Conservation (phyloP, 2,888 invertebrate species). For the Podotricha telesiphe region DNA sequence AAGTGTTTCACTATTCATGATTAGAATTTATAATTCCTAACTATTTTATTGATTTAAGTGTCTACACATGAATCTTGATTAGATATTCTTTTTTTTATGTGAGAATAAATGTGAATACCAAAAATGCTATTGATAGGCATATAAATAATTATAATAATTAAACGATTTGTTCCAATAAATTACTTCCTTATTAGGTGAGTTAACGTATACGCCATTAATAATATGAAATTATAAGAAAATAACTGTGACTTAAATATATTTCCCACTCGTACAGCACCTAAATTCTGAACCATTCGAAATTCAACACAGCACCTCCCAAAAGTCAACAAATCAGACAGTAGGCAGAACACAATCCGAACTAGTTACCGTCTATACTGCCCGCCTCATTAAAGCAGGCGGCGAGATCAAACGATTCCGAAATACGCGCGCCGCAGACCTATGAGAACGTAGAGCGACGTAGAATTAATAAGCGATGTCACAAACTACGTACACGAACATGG, state of each 20-base stretch:
- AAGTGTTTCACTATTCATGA: background rate
- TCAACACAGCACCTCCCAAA: constrained; percentile 40
- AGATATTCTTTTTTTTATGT: too few species aligned
- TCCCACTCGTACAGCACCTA: constrained; percentile 1
- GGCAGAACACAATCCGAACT: constrained; percentile 73
- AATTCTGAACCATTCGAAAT: constrained; percentile 34
- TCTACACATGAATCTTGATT: too few species aligned
- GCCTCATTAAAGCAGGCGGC: constrained; percentile 83
- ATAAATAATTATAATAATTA: background rate
- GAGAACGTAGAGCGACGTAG: constrained; percentile 57
- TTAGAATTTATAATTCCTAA: background rate
- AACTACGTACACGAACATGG: constrained; percentile 26
- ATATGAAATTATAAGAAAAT: background rate
- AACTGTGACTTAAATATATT: constrained; percentile 1
- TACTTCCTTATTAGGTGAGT: background rate
- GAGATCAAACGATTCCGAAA: constrained; percentile 86
- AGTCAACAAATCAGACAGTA: constrained; percentile 68
- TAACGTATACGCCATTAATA: background rate
- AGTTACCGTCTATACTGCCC: constrained; percentile 73
- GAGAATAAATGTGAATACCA: too few species aligned
- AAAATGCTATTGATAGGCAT: too few species aligned
- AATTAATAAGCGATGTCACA: constrained; percentile 44
- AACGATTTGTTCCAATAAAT: background rate
- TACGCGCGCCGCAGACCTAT: constrained; percentile 69
- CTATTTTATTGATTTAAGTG: background rate